Conservation (phyloP, 2,113 vertebrate species). For the Salminus brasiliensis region DNA sequence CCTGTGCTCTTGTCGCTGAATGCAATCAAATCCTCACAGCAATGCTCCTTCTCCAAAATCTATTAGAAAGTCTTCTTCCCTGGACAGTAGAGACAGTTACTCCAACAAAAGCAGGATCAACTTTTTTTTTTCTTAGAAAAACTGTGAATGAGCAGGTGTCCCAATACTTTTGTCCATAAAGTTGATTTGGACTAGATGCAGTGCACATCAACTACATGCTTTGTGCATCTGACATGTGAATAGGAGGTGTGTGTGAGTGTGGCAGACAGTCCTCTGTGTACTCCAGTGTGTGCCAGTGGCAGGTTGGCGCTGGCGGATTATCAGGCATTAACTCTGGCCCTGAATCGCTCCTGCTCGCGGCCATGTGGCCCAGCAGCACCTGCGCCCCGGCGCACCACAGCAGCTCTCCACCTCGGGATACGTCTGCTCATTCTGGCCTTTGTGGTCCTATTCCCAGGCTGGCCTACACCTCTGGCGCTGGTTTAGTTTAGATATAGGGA, state of each 20-base stretch:
- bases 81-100: too few relatives aligned
- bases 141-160: too few relatives aligned
- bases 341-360: conserved; percentile 13
- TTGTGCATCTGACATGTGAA: neutral
- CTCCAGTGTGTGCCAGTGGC: conserved; percentile 36
- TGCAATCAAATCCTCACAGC: too few relatives aligned
- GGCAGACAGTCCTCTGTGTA: neutral
- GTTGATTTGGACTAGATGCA: too few relatives aligned
- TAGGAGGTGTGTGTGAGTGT: neutral
- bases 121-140: too few relatives aligned
- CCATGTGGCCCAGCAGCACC: neutral
- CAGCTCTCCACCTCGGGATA: neutral
- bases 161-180: too few relatives aligned
- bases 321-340: conserved; percentile 43
- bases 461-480: neutral
- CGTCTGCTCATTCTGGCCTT: neutral
- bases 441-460: neutral
- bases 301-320: conserved; percentile 42
- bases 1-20: too few relatives aligned
- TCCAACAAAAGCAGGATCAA: too few relatives aligned
- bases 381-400: neutral
- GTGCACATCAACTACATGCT: neutral
- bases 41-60: too few relatives aligned
- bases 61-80: too few relatives aligned
- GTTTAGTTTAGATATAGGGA: too few relatives aligned